Conservation (phyloP, 2,888 invertebrate genomes). For the Harpalus rubripes region DNA sequence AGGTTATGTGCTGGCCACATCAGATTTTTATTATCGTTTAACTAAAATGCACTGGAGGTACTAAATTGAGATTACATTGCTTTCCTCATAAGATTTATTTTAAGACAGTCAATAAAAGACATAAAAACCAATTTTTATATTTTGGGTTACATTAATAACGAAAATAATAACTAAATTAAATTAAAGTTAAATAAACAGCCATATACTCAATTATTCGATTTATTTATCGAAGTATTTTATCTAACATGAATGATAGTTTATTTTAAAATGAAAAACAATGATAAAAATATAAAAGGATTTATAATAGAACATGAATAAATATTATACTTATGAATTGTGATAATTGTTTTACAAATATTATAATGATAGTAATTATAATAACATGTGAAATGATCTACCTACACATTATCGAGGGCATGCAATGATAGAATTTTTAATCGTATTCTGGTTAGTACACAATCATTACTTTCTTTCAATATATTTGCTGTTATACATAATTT, state of each 20-base stretch:
- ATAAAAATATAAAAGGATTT: constrained; percentile 55
- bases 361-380: constrained; percentile 58
- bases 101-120: too few relatives aligned
- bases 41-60: too few relatives aligned
- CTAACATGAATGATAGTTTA: constrained; percentile 54
- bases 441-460: neutral
- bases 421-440: constrained; percentile 1
- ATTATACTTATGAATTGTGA: constrained; percentile 54
- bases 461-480: neutral
- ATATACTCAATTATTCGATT: constrained; percentile 42
- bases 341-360: constrained; percentile 56
- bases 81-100: too few relatives aligned
- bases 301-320: constrained; percentile 52
- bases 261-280: constrained; percentile 48
- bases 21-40: too few relatives aligned
- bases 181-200: neutral
- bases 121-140: too few relatives aligned
- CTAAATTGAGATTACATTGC: too few relatives aligned
- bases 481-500: neutral
- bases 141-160: too few relatives aligned
- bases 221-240: constrained; percentile 41
- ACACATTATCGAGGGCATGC: constrained; percentile 26
- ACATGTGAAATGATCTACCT: constrained; percentile 62
- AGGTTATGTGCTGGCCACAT: too few relatives aligned
- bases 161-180: neutral